phyloP scores from a whole-genome alignment of 2,888 invertebrate species.

The Colletes collaris region DNA sequence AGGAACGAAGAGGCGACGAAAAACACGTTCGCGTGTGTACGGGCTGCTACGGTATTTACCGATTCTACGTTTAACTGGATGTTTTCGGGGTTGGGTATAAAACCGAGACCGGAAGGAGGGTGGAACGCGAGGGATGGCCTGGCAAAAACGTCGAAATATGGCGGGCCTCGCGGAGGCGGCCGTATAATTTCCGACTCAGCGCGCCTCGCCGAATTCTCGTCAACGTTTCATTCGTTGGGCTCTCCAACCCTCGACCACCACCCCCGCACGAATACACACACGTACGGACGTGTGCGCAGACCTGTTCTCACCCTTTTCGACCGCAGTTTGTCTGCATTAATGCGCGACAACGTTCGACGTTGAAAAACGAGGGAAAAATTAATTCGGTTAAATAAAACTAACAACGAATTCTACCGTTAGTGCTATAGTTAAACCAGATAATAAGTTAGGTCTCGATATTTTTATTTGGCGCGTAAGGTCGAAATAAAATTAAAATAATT shows the following conservation, averaged over 20 bases:
- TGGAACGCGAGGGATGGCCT: slow-evolving; percentile 22
- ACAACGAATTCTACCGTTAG: no score
- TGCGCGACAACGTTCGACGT: slow-evolving; percentile 36
- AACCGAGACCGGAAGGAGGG: slow-evolving; percentile 21
- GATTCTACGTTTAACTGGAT: slow-evolving; percentile 57
- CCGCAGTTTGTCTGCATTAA: slow-evolving; percentile 68
- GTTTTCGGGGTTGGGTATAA: slow-evolving; percentile 35
- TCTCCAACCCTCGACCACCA: slow-evolving; percentile 22
- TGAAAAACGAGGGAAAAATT: slow-evolving; percentile 1
- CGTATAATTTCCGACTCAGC: slow-evolving; percentile 73
- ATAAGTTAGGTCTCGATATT: no score
- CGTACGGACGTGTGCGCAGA: no score
- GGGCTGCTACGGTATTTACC: slow-evolving; percentile 42
- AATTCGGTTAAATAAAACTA: no score
- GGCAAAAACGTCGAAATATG: slow-evolving; percentile 62
- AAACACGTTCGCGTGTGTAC: slow-evolving; percentile 12
- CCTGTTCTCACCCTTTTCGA: slow-evolving; percentile 41
- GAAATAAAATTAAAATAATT: no score
- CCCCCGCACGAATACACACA: background rate
- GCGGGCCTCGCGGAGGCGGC: slow-evolving; percentile 53
- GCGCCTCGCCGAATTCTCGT: slow-evolving; percentile 69
- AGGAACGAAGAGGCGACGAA: slow-evolving; percentile 19
- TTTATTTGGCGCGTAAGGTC: no score
- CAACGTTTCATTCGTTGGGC: slow-evolving; percentile 61
- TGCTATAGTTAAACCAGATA: no score